Evolutionary conservation across 1,140 invertebrate genomes (phyloP).

Genomic region (Polypedilum pembai): DNA sequence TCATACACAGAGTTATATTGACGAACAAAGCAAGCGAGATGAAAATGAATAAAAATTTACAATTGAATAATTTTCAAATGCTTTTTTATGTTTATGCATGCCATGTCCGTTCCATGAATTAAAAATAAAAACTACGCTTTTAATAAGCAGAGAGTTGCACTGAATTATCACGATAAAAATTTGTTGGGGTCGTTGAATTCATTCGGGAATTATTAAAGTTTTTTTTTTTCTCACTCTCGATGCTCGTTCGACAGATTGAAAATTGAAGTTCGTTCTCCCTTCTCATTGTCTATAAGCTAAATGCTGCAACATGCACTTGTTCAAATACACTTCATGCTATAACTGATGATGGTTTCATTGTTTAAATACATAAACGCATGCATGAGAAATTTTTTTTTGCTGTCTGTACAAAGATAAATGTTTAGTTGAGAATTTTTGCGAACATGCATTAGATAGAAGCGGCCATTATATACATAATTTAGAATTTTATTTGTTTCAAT

Average conservation of each 20-base stretch:
- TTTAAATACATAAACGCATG: no score
- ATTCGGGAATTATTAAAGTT: conserved; percentile 3
- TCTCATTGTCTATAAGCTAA: no score
- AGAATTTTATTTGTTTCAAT: no score
- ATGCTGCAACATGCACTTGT: no score
- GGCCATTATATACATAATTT: no score
- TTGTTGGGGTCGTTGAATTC: neutral
- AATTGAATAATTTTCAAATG: conserved; percentile 10
- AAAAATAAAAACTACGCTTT: neutral
- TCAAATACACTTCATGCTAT: no score
- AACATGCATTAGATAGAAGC: no score
- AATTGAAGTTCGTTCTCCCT: neutral
- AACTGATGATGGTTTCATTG: no score
- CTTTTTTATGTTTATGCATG: neutral
- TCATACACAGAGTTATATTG: neutral
- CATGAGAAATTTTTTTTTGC: no score
- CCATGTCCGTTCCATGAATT: neutral
- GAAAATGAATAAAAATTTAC: conserved; percentile 1
- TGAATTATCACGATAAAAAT: neutral
- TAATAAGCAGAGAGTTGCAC: neutral
- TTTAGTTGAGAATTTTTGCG: no score
- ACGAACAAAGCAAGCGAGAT: neutral
- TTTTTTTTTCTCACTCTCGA: neutral
- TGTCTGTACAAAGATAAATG: no score
- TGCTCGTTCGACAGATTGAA: neutral